Conservation (phyloP, 2,888 invertebrate genomes). For the Melinopterus prodromus region DNA sequence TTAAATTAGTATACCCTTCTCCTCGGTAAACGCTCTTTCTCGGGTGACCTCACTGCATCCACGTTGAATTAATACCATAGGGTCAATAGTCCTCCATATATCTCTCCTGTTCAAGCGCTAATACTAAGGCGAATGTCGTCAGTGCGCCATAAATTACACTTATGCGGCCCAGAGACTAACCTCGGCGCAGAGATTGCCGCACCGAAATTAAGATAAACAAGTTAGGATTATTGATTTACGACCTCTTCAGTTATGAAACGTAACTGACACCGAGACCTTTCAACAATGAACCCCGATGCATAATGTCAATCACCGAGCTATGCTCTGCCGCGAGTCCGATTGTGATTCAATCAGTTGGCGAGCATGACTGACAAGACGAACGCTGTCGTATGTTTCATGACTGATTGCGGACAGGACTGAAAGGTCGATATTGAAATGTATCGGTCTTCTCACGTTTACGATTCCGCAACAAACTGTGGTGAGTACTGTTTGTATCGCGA, state of each 20-base stretch:
- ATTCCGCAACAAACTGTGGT: neutral
- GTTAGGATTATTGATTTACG: constrained; percentile 4
- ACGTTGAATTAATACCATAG: neutral
- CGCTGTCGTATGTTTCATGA: neutral
- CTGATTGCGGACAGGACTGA: neutral
- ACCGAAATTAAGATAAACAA: constrained; percentile 4
- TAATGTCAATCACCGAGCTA: neutral
- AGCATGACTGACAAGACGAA: neutral
- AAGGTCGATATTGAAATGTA: constrained; percentile 4
- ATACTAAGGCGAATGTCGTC: too few relatives aligned
- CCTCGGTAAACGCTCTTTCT: neutral
- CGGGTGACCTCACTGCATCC: neutral
- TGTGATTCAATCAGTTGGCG: neutral
- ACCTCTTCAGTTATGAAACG: neutral
- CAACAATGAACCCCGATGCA: neutral
- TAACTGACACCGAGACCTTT: neutral
- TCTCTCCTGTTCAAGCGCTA: neutral
- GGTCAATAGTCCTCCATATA: neutral
- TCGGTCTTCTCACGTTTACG: neutral
- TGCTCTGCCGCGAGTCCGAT: neutral
- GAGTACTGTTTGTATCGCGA: neutral
- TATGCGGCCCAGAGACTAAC: neutral
- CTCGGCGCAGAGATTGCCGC: neutral
- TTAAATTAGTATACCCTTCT: neutral
- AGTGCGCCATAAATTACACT: neutral